A percentile compares a stretch with the other conserved stretches of the same genome.
These are phyloP conservation scores for Mythimna impura DNA, from an alignment of 2,888 invertebrate species.

Conservation along the genomic window DNA sequence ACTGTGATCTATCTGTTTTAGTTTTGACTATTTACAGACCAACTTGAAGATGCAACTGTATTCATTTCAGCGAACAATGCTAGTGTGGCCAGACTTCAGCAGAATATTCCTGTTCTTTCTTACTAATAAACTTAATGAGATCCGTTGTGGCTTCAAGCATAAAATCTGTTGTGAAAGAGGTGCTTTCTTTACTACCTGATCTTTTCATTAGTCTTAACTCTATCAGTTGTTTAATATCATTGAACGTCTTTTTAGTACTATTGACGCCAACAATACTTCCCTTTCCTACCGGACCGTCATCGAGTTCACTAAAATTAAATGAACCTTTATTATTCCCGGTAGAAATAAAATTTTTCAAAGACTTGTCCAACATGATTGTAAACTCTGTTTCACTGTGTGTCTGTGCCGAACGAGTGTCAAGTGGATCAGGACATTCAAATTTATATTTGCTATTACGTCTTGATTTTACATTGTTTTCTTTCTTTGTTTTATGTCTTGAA, in stretches of 20 bases:
- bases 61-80: conserved; percentile 1
- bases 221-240: conserved; percentile 55
- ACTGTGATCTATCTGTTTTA: conserved; percentile 14
- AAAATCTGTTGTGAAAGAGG: conserved; percentile 40
- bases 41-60: conserved; percentile 9
- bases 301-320: conserved; percentile 69
- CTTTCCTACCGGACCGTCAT: conserved; percentile 64
- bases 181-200: conserved; percentile 1
- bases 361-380: conserved; percentile 63
- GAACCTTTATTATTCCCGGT: conserved; percentile 33
- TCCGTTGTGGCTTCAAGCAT: conserved; percentile 72
- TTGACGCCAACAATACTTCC: conserved; percentile 54
- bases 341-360: conserved; percentile 54
- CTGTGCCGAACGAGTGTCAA: conserved; percentile 21
- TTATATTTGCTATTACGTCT: conserved; percentile 5
- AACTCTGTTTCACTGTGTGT: conserved; percentile 66
- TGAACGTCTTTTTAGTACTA: conserved; percentile 40
- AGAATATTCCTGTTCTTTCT: conserved; percentile 76
- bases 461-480: conserved; percentile 40
- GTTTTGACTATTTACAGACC: conserved; percentile 25
- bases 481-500: conserved; percentile 48
- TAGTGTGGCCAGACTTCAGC: background rate
- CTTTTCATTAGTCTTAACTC: conserved; percentile 7
- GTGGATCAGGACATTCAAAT: background rate
- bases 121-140: conserved; percentile 75